Percentiles rank a stretch among this genome's conserved stretches.
These are phyloP conservation scores for Zenarchopterus dispar DNA, from an alignment of 2,797 vertebrate genomes.

Conservation along the genomic window DNA sequence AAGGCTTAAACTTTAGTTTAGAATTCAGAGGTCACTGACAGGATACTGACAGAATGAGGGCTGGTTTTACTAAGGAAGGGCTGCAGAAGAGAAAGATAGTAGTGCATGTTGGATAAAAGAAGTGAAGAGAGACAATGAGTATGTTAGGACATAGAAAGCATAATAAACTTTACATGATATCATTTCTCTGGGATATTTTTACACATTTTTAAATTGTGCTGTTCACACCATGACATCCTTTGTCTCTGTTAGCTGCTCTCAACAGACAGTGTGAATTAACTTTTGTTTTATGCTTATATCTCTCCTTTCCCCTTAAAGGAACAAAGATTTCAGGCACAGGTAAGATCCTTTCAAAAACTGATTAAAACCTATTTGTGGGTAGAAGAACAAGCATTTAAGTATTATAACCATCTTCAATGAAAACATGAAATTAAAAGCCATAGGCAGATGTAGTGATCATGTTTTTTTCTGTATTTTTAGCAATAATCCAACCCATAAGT, in stretches of 20 bases:
- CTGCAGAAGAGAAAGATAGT: not conserved
- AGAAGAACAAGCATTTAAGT: constrained; percentile 3
- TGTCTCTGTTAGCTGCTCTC: constrained; percentile 53
- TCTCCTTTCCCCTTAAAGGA: constrained; percentile 82
- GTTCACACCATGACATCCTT: constrained; percentile 58
- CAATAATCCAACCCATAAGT: constrained; percentile 98
- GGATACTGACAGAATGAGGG: constrained; percentile 9
- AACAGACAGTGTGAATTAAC: constrained; percentile 68
- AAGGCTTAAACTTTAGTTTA: constrained; percentile 13
- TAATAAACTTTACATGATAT: constrained; percentile 39
- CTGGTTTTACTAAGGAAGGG: constrained; percentile 4
- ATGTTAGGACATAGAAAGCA: constrained; percentile 28
- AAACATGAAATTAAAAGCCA: constrained; percentile 6
- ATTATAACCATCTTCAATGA: not conserved
- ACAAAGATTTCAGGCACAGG: constrained; percentile 99
- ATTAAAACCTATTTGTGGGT: constrained; percentile 13
- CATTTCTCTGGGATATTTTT: constrained; percentile 63
- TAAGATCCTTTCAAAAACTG: constrained; percentile 74
- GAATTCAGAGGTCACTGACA: constrained; percentile 19
- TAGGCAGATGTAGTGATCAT: not conserved
- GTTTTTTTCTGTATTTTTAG: constrained; percentile 66
- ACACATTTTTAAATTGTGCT: constrained; percentile 57
- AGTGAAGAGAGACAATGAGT: constrained; percentile 45
- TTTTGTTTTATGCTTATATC: constrained; percentile 64
- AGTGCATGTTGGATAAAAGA: constrained; percentile 35